A percentile compares a stretch with the other conserved stretches of the same genome.
These are phyloP conservation scores for Haliclystus octoradiatus DNA, from an alignment of 30 jellyfish, hydroid and myxozoan genomes.

Conservation along the genomic window DNA sequence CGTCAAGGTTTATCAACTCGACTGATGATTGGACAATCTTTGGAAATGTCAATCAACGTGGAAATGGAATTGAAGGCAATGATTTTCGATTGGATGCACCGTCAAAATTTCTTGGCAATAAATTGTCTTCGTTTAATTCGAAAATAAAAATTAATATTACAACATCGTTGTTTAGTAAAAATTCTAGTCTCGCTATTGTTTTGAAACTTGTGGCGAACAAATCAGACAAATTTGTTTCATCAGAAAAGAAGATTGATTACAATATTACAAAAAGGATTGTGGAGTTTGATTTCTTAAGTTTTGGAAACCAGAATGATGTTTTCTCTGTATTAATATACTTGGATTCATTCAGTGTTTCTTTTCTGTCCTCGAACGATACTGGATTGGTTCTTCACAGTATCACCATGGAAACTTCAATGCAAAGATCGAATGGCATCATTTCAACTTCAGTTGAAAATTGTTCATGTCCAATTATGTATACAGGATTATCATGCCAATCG, in stretches of 20 bases:
- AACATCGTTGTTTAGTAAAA: neutral
- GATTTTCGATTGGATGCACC: slow-evolving; percentile 11
- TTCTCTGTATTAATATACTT: neutral
- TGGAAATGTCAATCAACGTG: no score
- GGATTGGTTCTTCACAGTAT: neutral
- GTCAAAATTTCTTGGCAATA: slow-evolving; percentile 32
- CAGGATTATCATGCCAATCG: slow-evolving; percentile 57
- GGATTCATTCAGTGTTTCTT: neutral
- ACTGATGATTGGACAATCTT: slow-evolving; percentile 23
- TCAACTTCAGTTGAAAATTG: slow-evolving; percentile 47
- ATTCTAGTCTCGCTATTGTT: neutral
- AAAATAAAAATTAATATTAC: neutral
- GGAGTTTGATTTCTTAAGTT: neutral
- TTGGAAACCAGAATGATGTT: neutral
- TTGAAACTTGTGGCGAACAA: neutral
- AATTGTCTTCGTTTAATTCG: slow-evolving; percentile 36
- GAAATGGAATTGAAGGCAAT: neutral
- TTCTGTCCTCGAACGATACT: neutral
- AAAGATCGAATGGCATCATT: neutral
- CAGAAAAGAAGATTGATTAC: no score
- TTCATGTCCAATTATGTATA: slow-evolving; percentile 59
- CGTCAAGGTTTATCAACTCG: slow-evolving; percentile 8
- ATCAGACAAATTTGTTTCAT: neutral
- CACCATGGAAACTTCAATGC: neutral
- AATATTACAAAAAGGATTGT: neutral